Conservation (phyloP, 2,113 vertebrate genomes). For the Brienomyrus longianalis region DNA sequence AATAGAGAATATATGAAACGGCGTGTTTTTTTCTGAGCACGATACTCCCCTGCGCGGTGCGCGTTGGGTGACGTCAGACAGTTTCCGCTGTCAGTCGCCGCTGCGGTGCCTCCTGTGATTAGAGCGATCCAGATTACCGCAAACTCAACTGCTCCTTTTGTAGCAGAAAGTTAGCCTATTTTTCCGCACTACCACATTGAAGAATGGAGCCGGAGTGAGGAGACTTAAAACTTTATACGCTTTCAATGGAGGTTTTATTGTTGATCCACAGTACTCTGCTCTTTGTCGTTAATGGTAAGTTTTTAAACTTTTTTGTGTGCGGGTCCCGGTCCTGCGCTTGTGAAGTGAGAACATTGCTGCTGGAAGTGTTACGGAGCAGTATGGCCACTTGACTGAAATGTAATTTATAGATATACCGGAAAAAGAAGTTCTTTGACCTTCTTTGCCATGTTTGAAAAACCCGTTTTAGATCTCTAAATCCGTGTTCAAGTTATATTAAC, state of each 20-base stretch:
- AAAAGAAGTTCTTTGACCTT: not conserved
- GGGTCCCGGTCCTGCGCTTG: constrained; percentile 17
- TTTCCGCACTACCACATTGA: constrained; percentile 5
- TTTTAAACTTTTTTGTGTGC: constrained; percentile 25
- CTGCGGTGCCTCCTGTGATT: constrained; percentile 36
- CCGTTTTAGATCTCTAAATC: not conserved
- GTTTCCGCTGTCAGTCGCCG: constrained; percentile 45
- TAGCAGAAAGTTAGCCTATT: constrained; percentile 21
- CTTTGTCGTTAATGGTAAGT: constrained; percentile 50
- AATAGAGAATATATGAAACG: not conserved
- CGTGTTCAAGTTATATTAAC: not conserved
- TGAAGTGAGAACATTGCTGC: constrained; percentile 10
- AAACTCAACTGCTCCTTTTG: not conserved
- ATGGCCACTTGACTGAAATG: not conserved
- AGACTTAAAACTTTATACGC: constrained; percentile 36
- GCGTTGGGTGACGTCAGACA: constrained; percentile 46
- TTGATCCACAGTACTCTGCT: constrained; percentile 46
- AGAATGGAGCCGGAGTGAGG: constrained; percentile 46
- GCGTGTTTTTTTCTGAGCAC: not conserved
- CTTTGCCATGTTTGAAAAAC: not conserved
- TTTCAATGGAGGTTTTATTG: constrained; percentile 49
- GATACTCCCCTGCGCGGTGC: not conserved
- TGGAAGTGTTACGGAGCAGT: not conserved
- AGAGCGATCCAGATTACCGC: constrained; percentile 41
- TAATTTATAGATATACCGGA: not conserved